phyloP scores from a whole-genome alignment of 35 echinoderm and acorn worm species.

The Patiria miniata region DNA sequence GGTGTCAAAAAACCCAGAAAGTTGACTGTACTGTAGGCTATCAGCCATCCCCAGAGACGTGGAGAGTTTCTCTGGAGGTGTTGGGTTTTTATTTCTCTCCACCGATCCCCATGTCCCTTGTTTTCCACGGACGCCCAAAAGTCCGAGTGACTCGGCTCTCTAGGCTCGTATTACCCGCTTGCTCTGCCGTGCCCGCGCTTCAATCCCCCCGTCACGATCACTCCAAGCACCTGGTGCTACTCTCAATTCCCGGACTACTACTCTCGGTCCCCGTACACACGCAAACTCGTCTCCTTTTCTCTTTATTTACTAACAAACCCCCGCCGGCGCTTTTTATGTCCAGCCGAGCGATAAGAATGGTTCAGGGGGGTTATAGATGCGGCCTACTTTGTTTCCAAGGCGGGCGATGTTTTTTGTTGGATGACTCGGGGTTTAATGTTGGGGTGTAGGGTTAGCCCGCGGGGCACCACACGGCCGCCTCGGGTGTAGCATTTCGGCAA shows the following conservation, averaged over 20 bases:
- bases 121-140: neutral
- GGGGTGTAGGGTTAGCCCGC: neutral
- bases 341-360: neutral
- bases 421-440: too few relatives aligned
- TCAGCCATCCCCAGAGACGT: neutral
- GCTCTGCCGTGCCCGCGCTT: neutral
- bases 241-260: too few relatives aligned
- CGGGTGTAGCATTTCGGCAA: slow-evolving; percentile 16
- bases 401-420: too few relatives aligned
- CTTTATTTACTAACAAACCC: neutral
- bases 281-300: neutral
- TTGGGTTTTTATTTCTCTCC: too few relatives aligned
- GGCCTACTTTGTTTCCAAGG: too few relatives aligned
- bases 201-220: neutral
- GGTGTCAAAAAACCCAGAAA: neutral
- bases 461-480: neutral
- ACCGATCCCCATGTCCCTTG: too few relatives aligned
- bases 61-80: too few relatives aligned
- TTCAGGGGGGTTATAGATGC: neutral
- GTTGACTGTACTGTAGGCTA: neutral
- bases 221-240: neutral
- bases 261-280: neutral
- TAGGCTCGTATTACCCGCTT: neutral
- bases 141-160: neutral
- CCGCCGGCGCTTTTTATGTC: slow-evolving; percentile 10